Evolutionary conservation across 2,113 vertebrate species (phyloP).

Genomic region (Phylloscopus whistleri): DNA sequence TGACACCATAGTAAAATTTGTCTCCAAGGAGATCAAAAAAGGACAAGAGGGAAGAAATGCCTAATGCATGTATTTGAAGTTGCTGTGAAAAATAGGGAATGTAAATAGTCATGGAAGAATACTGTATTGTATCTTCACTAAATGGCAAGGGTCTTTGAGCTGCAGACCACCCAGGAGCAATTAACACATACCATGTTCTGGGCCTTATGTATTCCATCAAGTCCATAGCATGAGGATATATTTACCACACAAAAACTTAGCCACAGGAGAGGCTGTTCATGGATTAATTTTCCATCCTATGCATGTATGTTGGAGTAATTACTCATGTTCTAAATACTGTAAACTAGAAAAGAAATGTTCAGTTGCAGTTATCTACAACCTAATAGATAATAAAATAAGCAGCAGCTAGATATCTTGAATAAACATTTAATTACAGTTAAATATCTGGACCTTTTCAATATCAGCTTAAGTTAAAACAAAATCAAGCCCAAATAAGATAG

Average conservation of each 20-base stretch:
- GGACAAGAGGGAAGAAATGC: neutral
- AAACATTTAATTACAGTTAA: neutral
- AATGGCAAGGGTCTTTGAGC: neutral
- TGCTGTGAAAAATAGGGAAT: neutral
- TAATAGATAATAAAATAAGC: neutral
- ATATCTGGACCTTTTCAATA: neutral
- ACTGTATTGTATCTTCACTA: conserved; percentile 25
- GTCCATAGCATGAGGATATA: neutral
- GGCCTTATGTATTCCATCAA: conserved; percentile 41
- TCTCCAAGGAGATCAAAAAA: conserved; percentile 24
- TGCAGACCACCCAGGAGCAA: conserved; percentile 42
- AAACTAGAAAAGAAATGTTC: conserved; percentile 2
- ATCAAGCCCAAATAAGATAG: conserved; percentile 32
- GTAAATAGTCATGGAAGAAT: conserved; percentile 44
- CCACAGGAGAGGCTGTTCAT: conserved; percentile 10
- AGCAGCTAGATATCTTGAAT: conserved; percentile 2
- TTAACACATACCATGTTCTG: neutral
- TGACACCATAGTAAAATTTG: conserved; percentile 5
- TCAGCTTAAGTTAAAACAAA: conserved; percentile 1
- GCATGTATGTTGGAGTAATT: conserved; percentile 10
- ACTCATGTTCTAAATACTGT: neutral
- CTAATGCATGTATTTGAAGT: conserved; percentile 40
- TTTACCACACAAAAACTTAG: conserved; percentile 31
- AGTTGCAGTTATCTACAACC: neutral
- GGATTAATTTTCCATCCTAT: neutral